A percentile compares a stretch with the other conserved stretches of the same genome.
Evolutionary conservation across 2,888 invertebrate species (phyloP).

Genomic region (Lamellibrachia satsuma): DNA sequence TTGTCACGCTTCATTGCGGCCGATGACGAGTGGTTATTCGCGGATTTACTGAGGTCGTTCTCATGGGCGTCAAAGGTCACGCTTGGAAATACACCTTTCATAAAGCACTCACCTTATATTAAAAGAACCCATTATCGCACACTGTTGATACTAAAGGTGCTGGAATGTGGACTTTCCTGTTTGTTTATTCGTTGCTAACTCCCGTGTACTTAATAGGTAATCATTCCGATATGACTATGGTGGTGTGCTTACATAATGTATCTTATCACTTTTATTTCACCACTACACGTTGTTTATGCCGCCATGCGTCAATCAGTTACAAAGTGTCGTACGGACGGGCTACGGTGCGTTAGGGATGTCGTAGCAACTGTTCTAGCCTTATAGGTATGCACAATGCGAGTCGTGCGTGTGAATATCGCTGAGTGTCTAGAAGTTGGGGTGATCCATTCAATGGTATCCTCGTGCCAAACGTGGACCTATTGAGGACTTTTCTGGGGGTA

Average conservation of each 20-base stretch:
- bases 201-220: not conserved
- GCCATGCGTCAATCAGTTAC: not conserved
- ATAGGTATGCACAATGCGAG: not conserved
- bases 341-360: not conserved
- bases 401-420: not conserved
- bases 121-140: not conserved
- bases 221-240: not conserved
- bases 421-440: too few relatives aligned
- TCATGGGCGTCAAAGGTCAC: not conserved
- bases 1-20: not conserved
- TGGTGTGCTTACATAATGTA: not conserved
- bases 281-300: not conserved
- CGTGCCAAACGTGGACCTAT: not conserved
- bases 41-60: not conserved
- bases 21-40: not conserved
- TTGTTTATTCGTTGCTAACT: conserved; percentile 12
- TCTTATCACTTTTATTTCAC: not conserved
- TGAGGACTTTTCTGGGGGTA: not conserved
- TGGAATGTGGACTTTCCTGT: not conserved
- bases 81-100: not conserved
- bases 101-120: not conserved
- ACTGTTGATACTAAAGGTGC: not conserved
- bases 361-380: not conserved
- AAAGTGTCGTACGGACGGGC: not conserved
- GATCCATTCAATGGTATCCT: not conserved